Evolutionary conservation across 2,113 vertebrate species (phyloP).

Genomic region (Prinia subflava): DNA sequence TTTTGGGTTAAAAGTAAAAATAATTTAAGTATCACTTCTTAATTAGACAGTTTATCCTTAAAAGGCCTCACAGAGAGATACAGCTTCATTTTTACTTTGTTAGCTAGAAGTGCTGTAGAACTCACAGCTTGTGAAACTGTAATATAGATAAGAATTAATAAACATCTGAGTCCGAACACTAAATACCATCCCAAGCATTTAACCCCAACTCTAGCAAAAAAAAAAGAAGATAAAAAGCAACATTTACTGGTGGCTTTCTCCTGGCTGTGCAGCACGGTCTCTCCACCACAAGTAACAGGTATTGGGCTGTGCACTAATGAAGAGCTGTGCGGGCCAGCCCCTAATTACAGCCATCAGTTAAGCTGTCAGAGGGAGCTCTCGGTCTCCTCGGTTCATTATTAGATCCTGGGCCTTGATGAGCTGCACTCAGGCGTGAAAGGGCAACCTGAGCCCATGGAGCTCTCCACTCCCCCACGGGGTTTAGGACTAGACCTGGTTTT

Average conservation of each 20-base stretch:
- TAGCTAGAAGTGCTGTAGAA: not conserved
- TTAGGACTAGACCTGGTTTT: not conserved
- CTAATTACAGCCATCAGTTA: slow-evolving; percentile 66
- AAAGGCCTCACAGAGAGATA: not conserved
- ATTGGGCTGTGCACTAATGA: slow-evolving; percentile 1
- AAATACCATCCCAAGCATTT: not conserved
- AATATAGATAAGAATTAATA: not conserved
- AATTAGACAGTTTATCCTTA: not conserved
- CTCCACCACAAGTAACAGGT: not conserved
- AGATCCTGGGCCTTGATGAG: slow-evolving; percentile 26
- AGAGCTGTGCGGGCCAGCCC: not conserved
- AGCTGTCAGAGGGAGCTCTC: slow-evolving; percentile 57
- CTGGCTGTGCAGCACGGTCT: not conserved
- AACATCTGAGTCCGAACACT: not conserved
- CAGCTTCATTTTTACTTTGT: not conserved
- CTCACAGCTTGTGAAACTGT: not conserved
- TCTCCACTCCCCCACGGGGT: not conserved
- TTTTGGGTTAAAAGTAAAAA: not conserved
- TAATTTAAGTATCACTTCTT: not conserved
- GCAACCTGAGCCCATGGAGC: not conserved
- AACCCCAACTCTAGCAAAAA: not conserved
- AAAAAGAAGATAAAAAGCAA: not conserved
- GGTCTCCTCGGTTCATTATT: slow-evolving; percentile 34
- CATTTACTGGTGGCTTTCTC: not conserved
- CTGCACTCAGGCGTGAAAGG: slow-evolving; percentile 58